Evolutionary conservation across 2,888 invertebrate species (phyloP).

Genomic region (Dyspetes luteomarginatus): DNA sequence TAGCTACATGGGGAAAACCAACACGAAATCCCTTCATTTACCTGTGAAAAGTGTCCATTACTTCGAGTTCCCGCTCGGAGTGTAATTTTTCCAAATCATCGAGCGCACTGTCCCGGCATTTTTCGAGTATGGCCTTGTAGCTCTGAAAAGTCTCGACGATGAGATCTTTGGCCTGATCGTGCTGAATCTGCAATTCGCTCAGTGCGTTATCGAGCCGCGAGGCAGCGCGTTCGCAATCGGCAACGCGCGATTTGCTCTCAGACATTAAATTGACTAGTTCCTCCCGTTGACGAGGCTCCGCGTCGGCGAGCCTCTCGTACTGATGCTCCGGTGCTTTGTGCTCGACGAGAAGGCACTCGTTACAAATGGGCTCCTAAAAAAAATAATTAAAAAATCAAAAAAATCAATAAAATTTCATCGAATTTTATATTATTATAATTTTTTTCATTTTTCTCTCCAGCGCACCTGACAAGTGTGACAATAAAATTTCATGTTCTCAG

Average conservation of each 20-base stretch:
- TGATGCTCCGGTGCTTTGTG: constrained; percentile 93
- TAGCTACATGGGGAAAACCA: no score
- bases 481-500: constrained; percentile 94
- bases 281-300: constrained; percentile 90
- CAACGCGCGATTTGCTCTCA: constrained; percentile 91
- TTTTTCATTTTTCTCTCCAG: no score
- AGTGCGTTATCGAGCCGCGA: constrained; percentile 91
- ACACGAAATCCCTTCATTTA: constrained; percentile 66
- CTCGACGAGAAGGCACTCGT: constrained; percentile 92
- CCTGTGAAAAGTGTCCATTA: constrained; percentile 94
- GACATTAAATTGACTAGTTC: constrained; percentile 90
- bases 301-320: constrained; percentile 92
- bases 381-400: neutral
- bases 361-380: constrained; percentile 91
- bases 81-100: constrained; percentile 91
- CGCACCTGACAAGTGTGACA: constrained; percentile 91
- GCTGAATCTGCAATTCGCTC: constrained; percentile 93
- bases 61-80: constrained; percentile 92
- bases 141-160: constrained; percentile 92
- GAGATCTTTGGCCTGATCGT: constrained; percentile 92
- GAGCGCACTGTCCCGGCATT: constrained; percentile 90
- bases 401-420: neutral
- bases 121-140: constrained; percentile 92
- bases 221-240: constrained; percentile 90
- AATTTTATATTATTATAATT: neutral